These are phyloP conservation scores for Diaperis boleti DNA, from an alignment of 2,888 invertebrate genomes.

Conservation along the genomic window DNA sequence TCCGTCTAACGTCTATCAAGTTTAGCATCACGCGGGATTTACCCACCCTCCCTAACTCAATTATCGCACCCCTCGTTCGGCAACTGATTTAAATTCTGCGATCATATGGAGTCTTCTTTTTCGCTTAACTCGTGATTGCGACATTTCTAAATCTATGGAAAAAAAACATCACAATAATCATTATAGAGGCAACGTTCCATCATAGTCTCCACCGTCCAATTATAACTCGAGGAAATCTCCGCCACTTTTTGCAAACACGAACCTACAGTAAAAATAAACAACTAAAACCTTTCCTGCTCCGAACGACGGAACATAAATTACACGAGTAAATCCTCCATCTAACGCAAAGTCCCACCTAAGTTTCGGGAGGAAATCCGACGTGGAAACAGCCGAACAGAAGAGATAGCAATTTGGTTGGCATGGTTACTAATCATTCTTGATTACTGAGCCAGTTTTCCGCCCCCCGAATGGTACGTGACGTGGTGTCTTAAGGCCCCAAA, in stretches of 20 bases:
- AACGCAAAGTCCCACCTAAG: not conserved
- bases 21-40: slow-evolving; percentile 10
- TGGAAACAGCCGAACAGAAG: slow-evolving; percentile 26
- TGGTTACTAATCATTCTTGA: slow-evolving; percentile 63
- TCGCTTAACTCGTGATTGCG: too few relatives aligned
- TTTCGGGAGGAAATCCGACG: slow-evolving; percentile 28
- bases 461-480: slow-evolving; percentile 57
- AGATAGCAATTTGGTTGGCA: slow-evolving; percentile 54
- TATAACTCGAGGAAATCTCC: too few relatives aligned
- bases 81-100: slow-evolving; percentile 60
- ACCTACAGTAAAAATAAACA: too few relatives aligned
- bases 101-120: too few relatives aligned
- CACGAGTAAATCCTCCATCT: not conserved
- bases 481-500: slow-evolving; percentile 50
- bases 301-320: too few relatives aligned
- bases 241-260: too few relatives aligned
- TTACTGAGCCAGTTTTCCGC: slow-evolving; percentile 58
- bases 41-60: slow-evolving; percentile 29
- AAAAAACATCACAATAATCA: too few relatives aligned
- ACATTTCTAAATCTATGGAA: too few relatives aligned
- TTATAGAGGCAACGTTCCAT: too few relatives aligned
- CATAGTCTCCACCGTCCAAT: too few relatives aligned
- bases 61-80: slow-evolving; percentile 50
- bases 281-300: too few relatives aligned
- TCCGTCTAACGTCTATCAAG: too few relatives aligned